A percentile compares a stretch with the other conserved stretches of the same genome.
Evolutionary conservation across 2,888 invertebrate genomes (phyloP).

Genomic region (Itoplectis maculator): DNA sequence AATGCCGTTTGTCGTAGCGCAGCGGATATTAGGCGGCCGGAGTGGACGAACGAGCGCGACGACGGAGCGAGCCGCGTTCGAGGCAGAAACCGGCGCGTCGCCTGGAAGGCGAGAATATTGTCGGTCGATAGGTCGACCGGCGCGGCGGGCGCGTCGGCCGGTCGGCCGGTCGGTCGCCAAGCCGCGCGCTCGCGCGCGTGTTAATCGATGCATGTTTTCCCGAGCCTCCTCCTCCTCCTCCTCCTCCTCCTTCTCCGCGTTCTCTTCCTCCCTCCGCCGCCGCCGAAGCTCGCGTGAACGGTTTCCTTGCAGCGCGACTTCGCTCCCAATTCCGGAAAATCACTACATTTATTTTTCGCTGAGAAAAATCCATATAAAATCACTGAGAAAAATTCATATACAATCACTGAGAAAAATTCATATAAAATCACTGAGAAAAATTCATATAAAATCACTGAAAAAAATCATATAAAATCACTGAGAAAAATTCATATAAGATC

Average conservation of each 20-base stretch:
- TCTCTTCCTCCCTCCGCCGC: too few relatives aligned
- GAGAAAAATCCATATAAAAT: too few relatives aligned
- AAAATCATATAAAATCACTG: too few relatives aligned
- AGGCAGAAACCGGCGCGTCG: too few relatives aligned
- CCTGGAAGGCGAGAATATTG: slow-evolving; percentile 66
- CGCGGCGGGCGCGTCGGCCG: slow-evolving; percentile 57
- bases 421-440: too few relatives aligned
- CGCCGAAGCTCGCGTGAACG: slow-evolving; percentile 47
- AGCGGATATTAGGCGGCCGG: slow-evolving; percentile 20
- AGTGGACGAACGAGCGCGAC: slow-evolving; percentile 48
- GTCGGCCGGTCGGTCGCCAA: slow-evolving; percentile 60
- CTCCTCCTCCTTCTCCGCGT: too few relatives aligned
- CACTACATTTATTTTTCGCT: background rate
- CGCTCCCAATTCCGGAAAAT: background rate
- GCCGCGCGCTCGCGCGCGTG: too few relatives aligned
- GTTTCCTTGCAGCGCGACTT: background rate
- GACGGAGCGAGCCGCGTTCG: too few relatives aligned
- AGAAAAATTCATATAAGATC: too few relatives aligned
- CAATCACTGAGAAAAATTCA: too few relatives aligned
- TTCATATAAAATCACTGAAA: too few relatives aligned
- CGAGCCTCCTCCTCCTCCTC: slow-evolving; percentile 39
- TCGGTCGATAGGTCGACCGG: slow-evolving; percentile 69
- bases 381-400: too few relatives aligned
- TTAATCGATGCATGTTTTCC: slow-evolving; percentile 69
- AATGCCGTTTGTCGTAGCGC: background rate